Evolutionary conservation across 23 tunicate species (phyloP).

Genomic region (Pegea sp.): DNA sequence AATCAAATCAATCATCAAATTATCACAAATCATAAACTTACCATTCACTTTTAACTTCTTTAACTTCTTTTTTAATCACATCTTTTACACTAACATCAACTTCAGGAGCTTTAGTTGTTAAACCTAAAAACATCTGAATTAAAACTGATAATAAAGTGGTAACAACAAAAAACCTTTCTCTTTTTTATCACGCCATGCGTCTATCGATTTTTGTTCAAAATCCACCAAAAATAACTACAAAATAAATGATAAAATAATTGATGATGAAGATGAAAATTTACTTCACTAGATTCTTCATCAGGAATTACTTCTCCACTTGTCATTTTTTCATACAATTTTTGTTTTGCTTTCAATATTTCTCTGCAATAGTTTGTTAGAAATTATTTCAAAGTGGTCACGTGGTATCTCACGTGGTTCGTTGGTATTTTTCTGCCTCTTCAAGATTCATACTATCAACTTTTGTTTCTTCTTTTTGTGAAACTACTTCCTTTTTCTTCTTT

Average conservation of each 20-base stretch:
- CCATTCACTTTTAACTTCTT: slow-evolving; percentile 32
- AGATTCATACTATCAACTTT: too few species aligned
- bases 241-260: too few species aligned
- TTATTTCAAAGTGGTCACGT: too few species aligned
- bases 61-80: slow-evolving; percentile 10
- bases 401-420: too few species aligned
- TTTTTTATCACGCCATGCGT: slow-evolving; percentile 47
- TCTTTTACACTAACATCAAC: slow-evolving; percentile 26
- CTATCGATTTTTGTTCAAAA: slow-evolving; percentile 83
- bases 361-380: too few species aligned
- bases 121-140: background rate
- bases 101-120: slow-evolving; percentile 17
- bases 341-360: slow-evolving; percentile 57
- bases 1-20: background rate
- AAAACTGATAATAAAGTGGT: background rate
- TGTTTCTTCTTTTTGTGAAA: too few species aligned
- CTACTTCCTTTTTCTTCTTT: too few species aligned
- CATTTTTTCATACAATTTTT: slow-evolving; percentile 66
- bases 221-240: slow-evolving; percentile 74
- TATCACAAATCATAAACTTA: slow-evolving; percentile 1
- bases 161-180: slow-evolving; percentile 14
- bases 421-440: too few species aligned
- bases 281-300: slow-evolving; percentile 41
- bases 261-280: background rate
- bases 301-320: slow-evolving; percentile 60